Evolutionary conservation across 2,888 invertebrate genomes (phyloP).

Genomic region (Phaonia tiefii): DNA sequence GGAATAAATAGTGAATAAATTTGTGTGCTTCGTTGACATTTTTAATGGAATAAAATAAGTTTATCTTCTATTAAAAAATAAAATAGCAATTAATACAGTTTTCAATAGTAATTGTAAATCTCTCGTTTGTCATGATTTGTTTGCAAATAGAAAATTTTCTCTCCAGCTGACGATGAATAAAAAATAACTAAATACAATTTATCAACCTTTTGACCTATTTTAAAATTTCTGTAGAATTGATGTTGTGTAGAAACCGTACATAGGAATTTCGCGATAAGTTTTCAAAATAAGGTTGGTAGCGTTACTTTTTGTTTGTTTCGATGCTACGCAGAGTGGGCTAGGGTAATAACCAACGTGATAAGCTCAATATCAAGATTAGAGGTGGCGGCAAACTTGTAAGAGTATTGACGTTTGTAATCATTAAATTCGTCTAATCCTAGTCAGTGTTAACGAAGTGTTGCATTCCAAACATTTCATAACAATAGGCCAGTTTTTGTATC

Average conservation of each 20-base stretch:
- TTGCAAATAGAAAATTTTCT: slow-evolving; percentile 45
- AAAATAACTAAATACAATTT: slow-evolving; percentile 68
- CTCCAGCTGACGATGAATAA: too few species aligned
- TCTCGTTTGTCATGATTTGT: slow-evolving; percentile 23
- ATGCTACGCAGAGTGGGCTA: too few species aligned
- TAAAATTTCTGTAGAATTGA: slow-evolving; percentile 22
- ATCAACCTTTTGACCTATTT: slow-evolving; percentile 77
- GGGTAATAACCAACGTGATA: too few species aligned
- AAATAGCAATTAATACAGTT: background rate
- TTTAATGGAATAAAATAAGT: background rate
- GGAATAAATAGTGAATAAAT: background rate
- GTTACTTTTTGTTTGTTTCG: slow-evolving; percentile 42
- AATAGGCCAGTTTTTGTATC: too few species aligned
- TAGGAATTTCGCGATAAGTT: slow-evolving; percentile 69
- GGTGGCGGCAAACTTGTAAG: too few species aligned
- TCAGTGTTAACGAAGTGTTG: too few species aligned
- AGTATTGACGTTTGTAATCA: too few species aligned
- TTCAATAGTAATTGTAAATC: slow-evolving; percentile 33
- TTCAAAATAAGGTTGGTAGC: slow-evolving; percentile 37
- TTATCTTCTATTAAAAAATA: slow-evolving; percentile 3
- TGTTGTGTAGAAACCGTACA: slow-evolving; percentile 30
- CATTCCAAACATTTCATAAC: too few species aligned
- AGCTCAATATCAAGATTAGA: too few species aligned
- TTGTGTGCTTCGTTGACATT: too few species aligned
- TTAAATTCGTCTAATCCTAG: too few species aligned